These are phyloP conservation scores for Chaetura pelagica DNA, from an alignment of 2,113 vertebrate genomes.

Conservation along the genomic window DNA sequence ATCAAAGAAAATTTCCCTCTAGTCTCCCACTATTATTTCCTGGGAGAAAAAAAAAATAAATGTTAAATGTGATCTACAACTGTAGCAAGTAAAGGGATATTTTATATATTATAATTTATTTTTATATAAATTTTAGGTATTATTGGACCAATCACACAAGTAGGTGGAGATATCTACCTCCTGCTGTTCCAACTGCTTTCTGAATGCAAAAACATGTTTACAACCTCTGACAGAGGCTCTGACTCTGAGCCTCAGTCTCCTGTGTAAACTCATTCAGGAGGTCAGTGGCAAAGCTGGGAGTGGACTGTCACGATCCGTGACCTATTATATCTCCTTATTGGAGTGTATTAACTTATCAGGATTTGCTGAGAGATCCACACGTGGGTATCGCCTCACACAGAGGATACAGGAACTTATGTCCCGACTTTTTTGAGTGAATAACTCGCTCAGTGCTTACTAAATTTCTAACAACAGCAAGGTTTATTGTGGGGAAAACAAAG, in stretches of 20 bases:
- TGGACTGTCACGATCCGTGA: no score
- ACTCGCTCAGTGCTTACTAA: no score
- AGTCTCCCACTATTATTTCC: not conserved
- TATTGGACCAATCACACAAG: not conserved
- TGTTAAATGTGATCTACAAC: not conserved
- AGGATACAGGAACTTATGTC: no score
- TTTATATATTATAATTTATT: not conserved
- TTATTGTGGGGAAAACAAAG: no score
- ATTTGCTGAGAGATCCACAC: no score
- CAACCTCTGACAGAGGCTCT: not conserved
- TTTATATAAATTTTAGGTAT: not conserved
- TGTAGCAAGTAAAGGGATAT: not conserved
- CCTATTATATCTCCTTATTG: no score
- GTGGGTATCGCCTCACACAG: no score
- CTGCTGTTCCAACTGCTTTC: not conserved
- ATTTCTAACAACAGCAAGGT: no score
- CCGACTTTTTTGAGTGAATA: no score
- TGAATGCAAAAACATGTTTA: fast-evolving
- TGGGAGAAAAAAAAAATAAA: not conserved
- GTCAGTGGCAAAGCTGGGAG: not conserved
- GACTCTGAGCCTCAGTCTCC: no score
- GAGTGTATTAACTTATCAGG: no score
- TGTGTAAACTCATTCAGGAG: not conserved
- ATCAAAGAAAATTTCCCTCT: not conserved
- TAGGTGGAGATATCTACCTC: not conserved